Conservation (phyloP, 2,888 invertebrate genomes). For the Dynastes maya region DNA sequence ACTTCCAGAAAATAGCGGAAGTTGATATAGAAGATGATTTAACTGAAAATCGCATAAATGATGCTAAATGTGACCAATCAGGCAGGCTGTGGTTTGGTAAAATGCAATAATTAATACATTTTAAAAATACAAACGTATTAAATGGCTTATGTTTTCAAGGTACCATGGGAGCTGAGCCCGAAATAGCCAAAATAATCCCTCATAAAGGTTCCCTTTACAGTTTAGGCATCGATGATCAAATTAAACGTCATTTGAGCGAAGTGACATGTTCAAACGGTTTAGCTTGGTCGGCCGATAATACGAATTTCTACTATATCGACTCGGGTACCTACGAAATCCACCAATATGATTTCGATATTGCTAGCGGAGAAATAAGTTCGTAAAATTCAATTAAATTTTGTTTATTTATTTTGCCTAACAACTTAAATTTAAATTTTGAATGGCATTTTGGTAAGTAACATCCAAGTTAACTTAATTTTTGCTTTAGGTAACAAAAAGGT, state of each 20-base stretch:
- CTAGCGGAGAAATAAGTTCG: slow-evolving; percentile 61
- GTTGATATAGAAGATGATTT: slow-evolving; percentile 71
- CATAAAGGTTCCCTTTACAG: slow-evolving; percentile 47
- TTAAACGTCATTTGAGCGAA: slow-evolving; percentile 57
- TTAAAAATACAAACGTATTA: neutral
- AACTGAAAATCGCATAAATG: slow-evolving; percentile 70
- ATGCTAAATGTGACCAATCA: slow-evolving; percentile 81
- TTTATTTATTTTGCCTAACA: too few species aligned
- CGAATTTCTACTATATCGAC: slow-evolving; percentile 85
- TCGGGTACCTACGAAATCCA: slow-evolving; percentile 77
- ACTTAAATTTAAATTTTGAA: too few species aligned
- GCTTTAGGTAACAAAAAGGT: slow-evolving; percentile 75
- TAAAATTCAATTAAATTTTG: neutral
- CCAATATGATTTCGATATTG: slow-evolving; percentile 82
- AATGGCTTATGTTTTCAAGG: too few species aligned
- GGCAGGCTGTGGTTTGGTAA: slow-evolving; percentile 78
- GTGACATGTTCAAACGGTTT: slow-evolving; percentile 76
- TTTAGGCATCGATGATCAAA: slow-evolving; percentile 32
- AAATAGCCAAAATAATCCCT: neutral
- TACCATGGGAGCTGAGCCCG: too few species aligned
- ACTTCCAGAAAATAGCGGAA: slow-evolving; percentile 71
- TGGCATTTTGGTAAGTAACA: too few species aligned
- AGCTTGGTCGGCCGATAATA: slow-evolving; percentile 79
- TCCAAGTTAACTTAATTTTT: neutral
- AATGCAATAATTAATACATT: neutral